Percentiles rank a stretch among this genome's conserved stretches.
These are phyloP conservation scores for Molossus molossus DNA, from an alignment of 2,797 vertebrate species.

Conservation along the genomic window DNA sequence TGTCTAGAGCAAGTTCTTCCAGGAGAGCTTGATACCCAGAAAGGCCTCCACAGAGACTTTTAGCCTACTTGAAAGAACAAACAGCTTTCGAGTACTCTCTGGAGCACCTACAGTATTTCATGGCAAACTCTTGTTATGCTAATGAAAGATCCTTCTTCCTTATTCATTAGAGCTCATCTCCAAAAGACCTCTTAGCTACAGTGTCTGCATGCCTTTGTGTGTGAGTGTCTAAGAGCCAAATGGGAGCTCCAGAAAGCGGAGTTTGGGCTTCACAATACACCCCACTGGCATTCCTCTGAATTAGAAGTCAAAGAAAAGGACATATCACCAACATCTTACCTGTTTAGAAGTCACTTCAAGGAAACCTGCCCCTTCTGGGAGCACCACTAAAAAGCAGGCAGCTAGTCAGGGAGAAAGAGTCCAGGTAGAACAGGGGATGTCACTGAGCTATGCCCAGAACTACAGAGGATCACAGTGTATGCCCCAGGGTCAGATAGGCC, in stretches of 20 bases:
- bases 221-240: not conserved
- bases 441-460: not conserved
- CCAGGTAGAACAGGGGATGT: not conserved
- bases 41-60: not conserved
- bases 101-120: conserved; percentile 72
- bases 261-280: not conserved
- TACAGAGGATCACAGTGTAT: not conserved
- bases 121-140: conserved; percentile 76
- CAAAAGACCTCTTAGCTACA: conserved; percentile 44
- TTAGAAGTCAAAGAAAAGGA: not conserved
- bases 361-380: not conserved
- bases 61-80: conserved; percentile 78
- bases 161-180: conserved; percentile 25
- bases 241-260: not conserved
- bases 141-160: conserved; percentile 66
- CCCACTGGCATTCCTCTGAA: not conserved
- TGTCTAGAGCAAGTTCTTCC: not conserved
- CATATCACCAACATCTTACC: not conserved
- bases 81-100: conserved; percentile 74
- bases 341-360: conserved; percentile 7
- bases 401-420: not conserved
- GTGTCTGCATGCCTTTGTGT: not conserved
- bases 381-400: not conserved
- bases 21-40: not conserved
- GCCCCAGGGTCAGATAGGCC: not conserved